Conservation (phyloP, 2,797 vertebrate genomes). For the Ctenochaetus hawaiiensis region DNA sequence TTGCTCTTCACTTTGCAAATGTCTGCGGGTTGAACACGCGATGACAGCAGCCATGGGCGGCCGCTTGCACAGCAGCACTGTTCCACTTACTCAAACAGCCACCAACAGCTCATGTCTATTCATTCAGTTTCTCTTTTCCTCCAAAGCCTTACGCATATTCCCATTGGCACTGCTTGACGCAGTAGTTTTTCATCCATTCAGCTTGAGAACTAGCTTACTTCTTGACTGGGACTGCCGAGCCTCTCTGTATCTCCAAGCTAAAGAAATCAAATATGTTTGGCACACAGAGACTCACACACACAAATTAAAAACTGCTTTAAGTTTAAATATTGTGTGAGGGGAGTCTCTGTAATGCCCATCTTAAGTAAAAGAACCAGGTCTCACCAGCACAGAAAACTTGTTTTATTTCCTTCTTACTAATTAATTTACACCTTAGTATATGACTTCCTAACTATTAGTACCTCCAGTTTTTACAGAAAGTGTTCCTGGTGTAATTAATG, state of each 20-base stretch:
- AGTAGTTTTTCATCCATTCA: conserved; percentile 51
- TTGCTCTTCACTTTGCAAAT: conserved; percentile 41
- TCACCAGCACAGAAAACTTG: not conserved
- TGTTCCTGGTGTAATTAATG: not conserved
- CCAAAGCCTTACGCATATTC: conserved; percentile 20
- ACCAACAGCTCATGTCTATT: conserved; percentile 52
- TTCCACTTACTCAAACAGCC: conserved; percentile 49
- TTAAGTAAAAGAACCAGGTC: not conserved
- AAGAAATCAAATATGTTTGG: conserved; percentile 2
- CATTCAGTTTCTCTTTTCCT: conserved; percentile 31
- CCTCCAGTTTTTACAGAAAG: not conserved
- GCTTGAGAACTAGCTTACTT: conserved; percentile 39
- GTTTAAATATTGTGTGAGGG: too few relatives aligned
- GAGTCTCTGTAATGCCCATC: not conserved
- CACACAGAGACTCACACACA: not conserved
- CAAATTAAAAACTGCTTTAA: not conserved
- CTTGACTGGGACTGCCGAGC: conserved; percentile 7
- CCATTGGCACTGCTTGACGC: conserved; percentile 9
- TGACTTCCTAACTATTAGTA: not conserved
- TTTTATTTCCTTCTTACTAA: not conserved
- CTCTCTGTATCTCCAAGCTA: conserved; percentile 1
- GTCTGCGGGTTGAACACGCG: conserved; percentile 28
- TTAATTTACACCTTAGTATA: not conserved
- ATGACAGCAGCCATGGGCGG: conserved; percentile 54
- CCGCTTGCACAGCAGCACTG: conserved; percentile 26